phyloP scores from a whole-genome alignment of 2,113 vertebrate genomes.

The Sardina pilchardus region DNA sequence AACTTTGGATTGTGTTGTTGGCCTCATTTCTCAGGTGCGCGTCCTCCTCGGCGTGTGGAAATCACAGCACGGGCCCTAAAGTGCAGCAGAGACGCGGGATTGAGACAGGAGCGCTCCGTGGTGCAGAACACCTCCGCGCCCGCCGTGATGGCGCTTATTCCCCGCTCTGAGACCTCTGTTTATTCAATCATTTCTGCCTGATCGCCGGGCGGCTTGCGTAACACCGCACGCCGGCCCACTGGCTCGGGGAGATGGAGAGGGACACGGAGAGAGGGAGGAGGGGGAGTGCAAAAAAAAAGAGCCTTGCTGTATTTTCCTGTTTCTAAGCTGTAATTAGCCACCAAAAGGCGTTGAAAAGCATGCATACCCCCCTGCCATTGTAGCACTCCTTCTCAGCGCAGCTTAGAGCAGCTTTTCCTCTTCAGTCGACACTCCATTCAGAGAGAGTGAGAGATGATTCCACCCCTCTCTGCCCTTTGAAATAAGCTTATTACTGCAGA shows the following conservation, averaged over 20 bases:
- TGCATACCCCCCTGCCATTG: constrained; percentile 4
- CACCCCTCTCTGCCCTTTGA: constrained; percentile 30
- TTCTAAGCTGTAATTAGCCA: constrained; percentile 42
- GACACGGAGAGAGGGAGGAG: not conserved
- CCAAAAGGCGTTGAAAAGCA: constrained; percentile 29
- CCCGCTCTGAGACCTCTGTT: not conserved
- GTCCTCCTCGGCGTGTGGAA: not conserved
- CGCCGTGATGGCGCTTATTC: not conserved
- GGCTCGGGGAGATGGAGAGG: not conserved
- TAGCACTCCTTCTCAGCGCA: not conserved
- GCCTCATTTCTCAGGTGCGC: not conserved
- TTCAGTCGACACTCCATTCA: constrained; percentile 10
- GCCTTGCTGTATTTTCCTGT: constrained; percentile 15
- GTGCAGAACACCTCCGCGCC: not conserved
- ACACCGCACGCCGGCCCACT: not conserved
- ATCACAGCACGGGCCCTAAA: not conserved
- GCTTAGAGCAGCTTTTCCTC: constrained; percentile 22
- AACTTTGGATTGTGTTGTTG: not conserved
- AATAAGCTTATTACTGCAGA: constrained; percentile 34
- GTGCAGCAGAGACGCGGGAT: not conserved
- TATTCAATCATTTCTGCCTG: not conserved
- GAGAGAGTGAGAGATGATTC: constrained; percentile 25
- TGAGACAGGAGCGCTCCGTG: not conserved
- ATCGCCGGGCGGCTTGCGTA: not conserved
- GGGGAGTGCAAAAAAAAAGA: not conserved